Evolutionary conservation across 2,113 vertebrate genomes (phyloP), one percentile per base, ranked within the genome.

Genomic region (Cryptoleucopteryx plumbea): DNA sequence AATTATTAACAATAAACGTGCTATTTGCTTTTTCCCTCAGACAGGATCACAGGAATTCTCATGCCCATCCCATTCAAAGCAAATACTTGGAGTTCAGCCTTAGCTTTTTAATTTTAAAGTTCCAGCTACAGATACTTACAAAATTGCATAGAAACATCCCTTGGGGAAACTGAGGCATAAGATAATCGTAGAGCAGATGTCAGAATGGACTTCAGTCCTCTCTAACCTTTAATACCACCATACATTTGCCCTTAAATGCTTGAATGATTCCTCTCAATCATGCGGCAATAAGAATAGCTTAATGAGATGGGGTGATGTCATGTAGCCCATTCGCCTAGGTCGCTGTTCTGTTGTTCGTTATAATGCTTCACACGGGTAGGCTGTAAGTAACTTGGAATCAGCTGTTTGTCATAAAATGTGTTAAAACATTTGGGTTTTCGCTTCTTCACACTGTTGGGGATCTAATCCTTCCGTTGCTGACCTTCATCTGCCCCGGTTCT

Each of bases 1-100:
- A 91, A 86, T 98, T 98, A 97, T 98, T 98, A 98, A 97, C 95
- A 94, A 93, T 88, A 97, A 98, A 96, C 14, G 10, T 89, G n/a
- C 34, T 94, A 61, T 75, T 93, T 74, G 23, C 8, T 45, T 74
- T 81, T 63, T 80, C 7, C 38, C 63, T 87, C 58, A 82, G 12
- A 62, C 7, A 62, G 11, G 25, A 82, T 36, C 4, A 5, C 7
- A 52, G 25, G 14, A 71, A 43, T 47, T 88, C 50, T 74, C 47
- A 77, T 62, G 47, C 4, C 29, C 14, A 38, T n/a, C 8, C 20
- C 29, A 53, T 38, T 23, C 19, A 87, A 87, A 95, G 13, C 8
- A 47, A 66, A 62, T 36, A 45, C 16, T 91, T 67, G 32, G 59
- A 84, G 36, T 36, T 82, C 56, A 87, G 26, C 20, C 23, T 50